These are phyloP conservation scores for Orchesellides sinensis DNA, from an alignment of 2,888 invertebrate species.

Conservation along the genomic window DNA sequence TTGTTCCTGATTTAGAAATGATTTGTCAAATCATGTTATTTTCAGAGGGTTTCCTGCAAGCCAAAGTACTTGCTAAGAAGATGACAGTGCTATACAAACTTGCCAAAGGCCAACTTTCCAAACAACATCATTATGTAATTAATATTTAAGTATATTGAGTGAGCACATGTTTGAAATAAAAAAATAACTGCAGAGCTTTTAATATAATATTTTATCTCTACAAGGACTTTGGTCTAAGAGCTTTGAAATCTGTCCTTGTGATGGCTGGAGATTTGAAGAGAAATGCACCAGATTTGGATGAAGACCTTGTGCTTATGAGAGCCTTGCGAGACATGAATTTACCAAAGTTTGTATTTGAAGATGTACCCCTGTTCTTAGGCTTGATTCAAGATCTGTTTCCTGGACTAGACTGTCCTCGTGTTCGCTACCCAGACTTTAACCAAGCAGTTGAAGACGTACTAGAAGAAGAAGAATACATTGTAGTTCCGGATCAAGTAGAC, in stretches of 20 bases:
- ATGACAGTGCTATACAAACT: constrained; percentile 94
- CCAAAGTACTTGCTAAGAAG: constrained; percentile 93
- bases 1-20: constrained; percentile 92
- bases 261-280: constrained; percentile 94
- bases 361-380: constrained; percentile 92
- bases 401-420: constrained; percentile 91
- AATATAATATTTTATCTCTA: too few relatives aligned
- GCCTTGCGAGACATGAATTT: constrained; percentile 95
- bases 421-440: constrained; percentile 92
- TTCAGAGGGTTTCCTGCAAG: constrained; percentile 93
- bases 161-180: too few relatives aligned
- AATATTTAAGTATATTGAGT: too few relatives aligned
- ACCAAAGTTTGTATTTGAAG: constrained; percentile 95
- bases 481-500: constrained; percentile 86
- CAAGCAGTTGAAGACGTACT: constrained; percentile 85
- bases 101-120: constrained; percentile 91
- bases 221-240: constrained; percentile 95
- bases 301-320: constrained; percentile 92
- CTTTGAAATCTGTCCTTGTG: constrained; percentile 92
- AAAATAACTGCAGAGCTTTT: too few relatives aligned
- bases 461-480: constrained; percentile 82
- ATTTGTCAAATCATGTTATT: constrained; percentile 95
- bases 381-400: constrained; percentile 94
- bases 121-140: constrained; percentile 95
- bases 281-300: constrained; percentile 86